Base-by-base conservation (phyloP, 2,113 vertebrate genomes). In the Oreochromis aureus region DNA sequence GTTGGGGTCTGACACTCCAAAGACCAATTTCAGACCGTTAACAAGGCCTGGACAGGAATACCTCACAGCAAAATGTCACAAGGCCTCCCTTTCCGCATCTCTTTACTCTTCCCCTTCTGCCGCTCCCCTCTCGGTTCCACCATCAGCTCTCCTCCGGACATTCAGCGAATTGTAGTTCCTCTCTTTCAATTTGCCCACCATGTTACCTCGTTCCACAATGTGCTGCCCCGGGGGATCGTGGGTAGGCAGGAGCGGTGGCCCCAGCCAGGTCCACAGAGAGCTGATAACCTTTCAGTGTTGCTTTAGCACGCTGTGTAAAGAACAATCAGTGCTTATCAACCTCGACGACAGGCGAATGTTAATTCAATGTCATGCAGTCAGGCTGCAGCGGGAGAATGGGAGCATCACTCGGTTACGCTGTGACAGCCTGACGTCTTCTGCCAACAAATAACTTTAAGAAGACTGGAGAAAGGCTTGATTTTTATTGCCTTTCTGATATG, bases 301-400 rank as follows among this genome's bases (percentile, higher is more conserved):
- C 92, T 94, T 90, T 91, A 91, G 88, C 85, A 56, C 81, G 1
- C 91, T 93, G 91, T 93, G 90, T 90, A 93, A 95, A 94, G 94
- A 95, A 95, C 94, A 96, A 96, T 96, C 94, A 93, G 90, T 82
- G 91, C 91, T 95, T 95, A 95, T 95, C 95, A 89, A 83, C 19
- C 39, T 85, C 18, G 86, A 92, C 95, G 90, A 88, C 92, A 91
- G 93, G 83, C 44, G 61, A 88, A 94, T 94, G 92, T 91, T 95
- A 94, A 96, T 94, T 93, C 92, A 92, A 46, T 89, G 90, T 89
- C 90, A 86, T 46, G 83, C 90, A 58, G 90, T 80, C 61, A 66
- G 85, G 81, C 84, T 89, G 90, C 87, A 87, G 73, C 83, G 30
- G 85, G 83, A 86, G 71, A 69, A 82, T 16, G 41, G 82, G 85